These are phyloP conservation scores for Bombus consobrinus DNA, from an alignment of 1,140 invertebrate species.

Conservation along the genomic window DNA sequence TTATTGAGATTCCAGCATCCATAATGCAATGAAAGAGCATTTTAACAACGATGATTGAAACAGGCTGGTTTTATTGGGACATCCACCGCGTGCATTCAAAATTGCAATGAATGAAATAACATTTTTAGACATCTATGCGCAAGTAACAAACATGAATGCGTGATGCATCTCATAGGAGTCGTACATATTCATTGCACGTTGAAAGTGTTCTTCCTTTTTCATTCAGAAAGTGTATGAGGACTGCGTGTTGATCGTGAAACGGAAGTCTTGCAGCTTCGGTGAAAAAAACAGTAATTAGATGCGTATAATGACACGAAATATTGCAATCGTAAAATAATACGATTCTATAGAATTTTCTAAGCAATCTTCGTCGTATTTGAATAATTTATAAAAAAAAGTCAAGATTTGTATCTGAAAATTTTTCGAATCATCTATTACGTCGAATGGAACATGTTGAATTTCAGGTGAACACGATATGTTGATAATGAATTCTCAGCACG, in stretches of 20 bases:
- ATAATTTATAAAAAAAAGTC: neutral
- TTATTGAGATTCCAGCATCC: neutral
- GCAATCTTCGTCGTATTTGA: neutral
- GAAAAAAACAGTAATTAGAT: slow-evolving; percentile 23
- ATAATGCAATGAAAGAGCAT: neutral
- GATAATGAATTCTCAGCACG: neutral
- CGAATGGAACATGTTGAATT: neutral
- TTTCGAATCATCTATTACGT: neutral
- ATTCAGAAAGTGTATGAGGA: neutral
- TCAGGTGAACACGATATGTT: neutral
- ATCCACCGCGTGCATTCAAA: slow-evolving; percentile 9
- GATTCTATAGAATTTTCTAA: neutral
- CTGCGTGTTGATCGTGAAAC: slow-evolving; percentile 15
- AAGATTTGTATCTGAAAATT: neutral
- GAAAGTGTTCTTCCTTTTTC: slow-evolving; percentile 27
- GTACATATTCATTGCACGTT: slow-evolving; percentile 28
- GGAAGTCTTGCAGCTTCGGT: slow-evolving; percentile 2
- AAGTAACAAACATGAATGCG: slow-evolving; percentile 6
- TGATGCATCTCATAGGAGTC: slow-evolving; percentile 9
- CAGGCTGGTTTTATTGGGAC: slow-evolving; percentile 10
- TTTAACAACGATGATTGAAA: slow-evolving; percentile 20
- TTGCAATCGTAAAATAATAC: neutral
- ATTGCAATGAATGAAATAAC: slow-evolving; percentile 19
- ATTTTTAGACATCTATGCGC: slow-evolving; percentile 23
- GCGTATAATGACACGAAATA: neutral